Base-by-base conservation (phyloP, 2,888 invertebrate species). In the Urechis unicinctus region DNA sequence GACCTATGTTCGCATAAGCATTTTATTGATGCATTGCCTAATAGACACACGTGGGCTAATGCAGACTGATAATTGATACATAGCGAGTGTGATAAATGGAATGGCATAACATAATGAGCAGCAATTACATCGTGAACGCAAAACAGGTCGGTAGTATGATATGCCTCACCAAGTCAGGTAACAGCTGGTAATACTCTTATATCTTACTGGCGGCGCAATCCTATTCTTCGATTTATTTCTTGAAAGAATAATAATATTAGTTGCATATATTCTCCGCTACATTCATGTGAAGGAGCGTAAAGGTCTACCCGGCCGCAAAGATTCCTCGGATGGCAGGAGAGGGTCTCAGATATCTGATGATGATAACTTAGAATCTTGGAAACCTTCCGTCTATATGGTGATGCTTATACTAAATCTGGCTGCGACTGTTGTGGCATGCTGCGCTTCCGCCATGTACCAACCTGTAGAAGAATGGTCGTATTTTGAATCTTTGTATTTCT, bases 321-420 rank as follows among this genome's bases (percentile, higher is more conserved):
- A 43, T 22, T 22, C 43, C 24, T 41, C 50, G 30, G 66, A 61
- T 51, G 64, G 63, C 25, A 58, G 67, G 5, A 62, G 74, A 21
- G 69, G 69, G 30, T 73, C 75, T 1, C 62, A 71, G 53, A 68
- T 63, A 3, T 80, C 81, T 0, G 69, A 80, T 24, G 82, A 81
- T 6, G 49, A 51, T 29, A 45, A 26, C 42, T 63, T 79, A 49
- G 79, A 80, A 59, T 70, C 74, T 52, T 85, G 85, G 85, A 84
- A 85, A 65, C 85, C 85, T 0, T 84, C 84, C 46, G 85, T 85
- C 1, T 85, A 85, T 69, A 84, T 84, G 82, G 85, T 85, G 25
- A 83, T 85, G 82, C 72, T 84, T 24, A 84, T 83, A 61, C 76
- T 85, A 25, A 78, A 81, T 43, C 63, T 83, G 29, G 80, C 82